Conservation (phyloP, 2,113 vertebrate species). For the Tragelaphus buxtoni region DNA sequence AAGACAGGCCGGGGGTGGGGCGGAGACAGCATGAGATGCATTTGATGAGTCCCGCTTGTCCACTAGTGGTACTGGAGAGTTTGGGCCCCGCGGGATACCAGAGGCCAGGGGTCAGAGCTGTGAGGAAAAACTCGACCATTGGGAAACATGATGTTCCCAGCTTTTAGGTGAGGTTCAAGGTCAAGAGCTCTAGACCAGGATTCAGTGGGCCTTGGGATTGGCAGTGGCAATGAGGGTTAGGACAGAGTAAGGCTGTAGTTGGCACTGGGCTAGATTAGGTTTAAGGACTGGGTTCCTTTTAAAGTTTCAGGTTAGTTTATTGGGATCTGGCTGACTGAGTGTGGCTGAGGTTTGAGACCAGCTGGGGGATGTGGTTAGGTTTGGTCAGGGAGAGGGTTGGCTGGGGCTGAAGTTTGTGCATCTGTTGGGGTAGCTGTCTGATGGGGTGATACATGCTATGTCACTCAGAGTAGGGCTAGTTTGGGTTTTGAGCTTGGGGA, state of each 20-base stretch:
- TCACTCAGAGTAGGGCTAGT: not conserved
- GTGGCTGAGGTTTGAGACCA: constrained; percentile 53
- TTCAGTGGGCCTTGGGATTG: not conserved
- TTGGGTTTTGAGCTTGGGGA: constrained; percentile 35
- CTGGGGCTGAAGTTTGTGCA: not conserved
- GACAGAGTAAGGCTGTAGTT: not conserved
- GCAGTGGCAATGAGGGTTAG: not conserved
- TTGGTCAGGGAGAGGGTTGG: constrained; percentile 22
- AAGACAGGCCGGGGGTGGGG: not conserved
- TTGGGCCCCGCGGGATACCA: not conserved
- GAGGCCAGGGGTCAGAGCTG: not conserved
- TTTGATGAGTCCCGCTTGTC: not conserved
- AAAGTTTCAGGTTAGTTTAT: constrained; percentile 25
- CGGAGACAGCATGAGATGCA: not conserved
- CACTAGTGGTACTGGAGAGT: not conserved
- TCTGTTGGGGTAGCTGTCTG: not conserved
- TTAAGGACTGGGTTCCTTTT: constrained; percentile 23
- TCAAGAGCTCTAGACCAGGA: not conserved
- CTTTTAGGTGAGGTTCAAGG: not conserved
- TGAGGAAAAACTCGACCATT: not conserved
- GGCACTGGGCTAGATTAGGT: not conserved
- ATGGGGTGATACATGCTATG: not conserved
- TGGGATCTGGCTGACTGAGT: constrained; percentile 42
- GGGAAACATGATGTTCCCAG: not conserved
- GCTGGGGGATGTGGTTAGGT: constrained; percentile 50